Evolutionary conservation across 2,888 invertebrate genomes (phyloP), one percentile per base, ranked within the genome.

Genomic region (Hemicrepidius hirtus): DNA sequence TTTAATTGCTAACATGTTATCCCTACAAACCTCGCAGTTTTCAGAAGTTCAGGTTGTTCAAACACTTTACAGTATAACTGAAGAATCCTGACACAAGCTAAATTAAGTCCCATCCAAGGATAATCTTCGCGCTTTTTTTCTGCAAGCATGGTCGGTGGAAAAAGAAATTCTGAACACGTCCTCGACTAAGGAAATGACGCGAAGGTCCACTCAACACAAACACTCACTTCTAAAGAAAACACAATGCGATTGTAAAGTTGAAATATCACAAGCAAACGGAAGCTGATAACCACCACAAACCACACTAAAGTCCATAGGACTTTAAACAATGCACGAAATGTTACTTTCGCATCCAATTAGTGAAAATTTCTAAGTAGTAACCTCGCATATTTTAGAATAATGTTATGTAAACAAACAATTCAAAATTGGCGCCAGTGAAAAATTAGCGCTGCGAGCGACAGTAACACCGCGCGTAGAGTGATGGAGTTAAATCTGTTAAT

Each of bases 21-120:
- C 21, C 21, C 20, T 28, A 68, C 68, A 9, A 62, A 80, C 79
- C 79, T 80, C 68, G 75, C 77, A 53, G 73, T 67, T 64, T 76
- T 76, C 40, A 73, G 73, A 20, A 74, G 72, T 63, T 78, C 80
- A 12, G 73, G 77, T 44, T 93, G 92, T 84, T 94, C 94, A 87
- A 96, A 96, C 80, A 95, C 95, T 86, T 95, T 95, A 88, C 95
- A 95, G 88, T 96, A 96, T 68, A 95, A 89, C 83, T 94, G 94
- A 73, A 96, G 89, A 68, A 96, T 93, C 87, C 94, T 92, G 77
- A 95, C 90, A 86, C 95, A 96, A 78, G 94, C 93, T 87, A 94
- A 93, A 82, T 92, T 92, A 84, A 96, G 90, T 55, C 95, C 95
- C n/a, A 93, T 92, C 95, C 95, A 95, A 74, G 93, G 92, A 78